Conservation (phyloP, 2,113 vertebrate species). For the Podocnemis expansa region DNA sequence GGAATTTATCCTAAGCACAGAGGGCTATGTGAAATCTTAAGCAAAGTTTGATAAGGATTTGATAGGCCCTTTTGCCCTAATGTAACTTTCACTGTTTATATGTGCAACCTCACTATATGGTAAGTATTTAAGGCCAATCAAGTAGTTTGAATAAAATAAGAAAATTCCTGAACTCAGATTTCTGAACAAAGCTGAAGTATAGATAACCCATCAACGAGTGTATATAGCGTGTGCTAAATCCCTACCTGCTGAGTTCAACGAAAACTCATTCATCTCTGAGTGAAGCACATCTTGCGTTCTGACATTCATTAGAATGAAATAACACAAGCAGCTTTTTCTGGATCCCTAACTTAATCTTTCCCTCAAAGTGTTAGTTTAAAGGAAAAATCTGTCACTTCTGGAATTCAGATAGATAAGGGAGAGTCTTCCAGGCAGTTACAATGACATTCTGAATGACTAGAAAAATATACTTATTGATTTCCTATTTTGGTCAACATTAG, state of each 20-base stretch:
- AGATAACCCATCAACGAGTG: neutral
- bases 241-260: neutral
- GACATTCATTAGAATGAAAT: neutral
- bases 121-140: neutral
- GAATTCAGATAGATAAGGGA: neutral
- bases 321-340: neutral
- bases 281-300: neutral
- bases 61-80: too few species aligned
- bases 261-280: neutral
- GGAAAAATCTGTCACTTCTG: neutral
- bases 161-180: neutral
- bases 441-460: slow-evolving; percentile 53
- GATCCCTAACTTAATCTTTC: neutral
- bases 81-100: too few species aligned
- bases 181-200: neutral
- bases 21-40: neutral
- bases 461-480: slow-evolving; percentile 73
- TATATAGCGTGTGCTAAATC: too few species aligned
- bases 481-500: slow-evolving; percentile 49
- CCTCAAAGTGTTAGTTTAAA: slow-evolving; percentile 1
- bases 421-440: slow-evolving; percentile 33
- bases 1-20: neutral
- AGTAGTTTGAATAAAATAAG: neutral
- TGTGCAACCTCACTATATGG: neutral
- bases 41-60: neutral